Conservation (phyloP, 2,797 vertebrate species). For the Triplophysa yarkandensis region DNA sequence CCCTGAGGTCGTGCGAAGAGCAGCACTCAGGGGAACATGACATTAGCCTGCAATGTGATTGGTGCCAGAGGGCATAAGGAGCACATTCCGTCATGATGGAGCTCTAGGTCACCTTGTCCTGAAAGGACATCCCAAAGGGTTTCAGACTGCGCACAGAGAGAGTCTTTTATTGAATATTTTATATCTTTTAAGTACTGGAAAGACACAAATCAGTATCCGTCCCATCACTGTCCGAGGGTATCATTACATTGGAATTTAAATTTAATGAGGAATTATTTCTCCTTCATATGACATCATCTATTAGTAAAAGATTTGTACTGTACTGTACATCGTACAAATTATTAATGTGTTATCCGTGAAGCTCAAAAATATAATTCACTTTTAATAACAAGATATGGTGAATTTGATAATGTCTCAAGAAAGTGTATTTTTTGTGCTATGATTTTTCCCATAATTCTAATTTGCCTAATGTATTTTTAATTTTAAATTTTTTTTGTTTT, state of each 20-base stretch:
- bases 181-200: slow-evolving; percentile 14
- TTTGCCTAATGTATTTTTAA: too few species aligned
- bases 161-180: slow-evolving; percentile 17
- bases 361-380: too few species aligned
- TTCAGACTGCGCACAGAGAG: neutral
- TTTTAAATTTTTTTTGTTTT: too few species aligned
- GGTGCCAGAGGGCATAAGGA: slow-evolving; percentile 23
- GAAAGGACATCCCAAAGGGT: slow-evolving; percentile 29
- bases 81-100: slow-evolving; percentile 24
- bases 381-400: too few species aligned
- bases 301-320: too few species aligned
- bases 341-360: too few species aligned
- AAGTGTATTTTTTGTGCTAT: too few species aligned
- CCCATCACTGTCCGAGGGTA: slow-evolving; percentile 1
- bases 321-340: too few species aligned
- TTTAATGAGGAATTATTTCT: neutral
- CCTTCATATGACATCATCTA: too few species aligned
- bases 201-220: slow-evolving; percentile 11
- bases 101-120: slow-evolving; percentile 31
- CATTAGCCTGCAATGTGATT: slow-evolving; percentile 40
- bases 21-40: slow-evolving; percentile 34
- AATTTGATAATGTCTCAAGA: too few species aligned
- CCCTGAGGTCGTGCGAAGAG: slow-evolving; percentile 10
- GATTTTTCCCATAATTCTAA: too few species aligned
- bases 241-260: neutral